A percentile compares a stretch with the other conserved stretches of the same genome.
phyloP scores from a whole-genome alignment of 2,113 vertebrate species.

The Rhabdomys dilectus region DNA sequence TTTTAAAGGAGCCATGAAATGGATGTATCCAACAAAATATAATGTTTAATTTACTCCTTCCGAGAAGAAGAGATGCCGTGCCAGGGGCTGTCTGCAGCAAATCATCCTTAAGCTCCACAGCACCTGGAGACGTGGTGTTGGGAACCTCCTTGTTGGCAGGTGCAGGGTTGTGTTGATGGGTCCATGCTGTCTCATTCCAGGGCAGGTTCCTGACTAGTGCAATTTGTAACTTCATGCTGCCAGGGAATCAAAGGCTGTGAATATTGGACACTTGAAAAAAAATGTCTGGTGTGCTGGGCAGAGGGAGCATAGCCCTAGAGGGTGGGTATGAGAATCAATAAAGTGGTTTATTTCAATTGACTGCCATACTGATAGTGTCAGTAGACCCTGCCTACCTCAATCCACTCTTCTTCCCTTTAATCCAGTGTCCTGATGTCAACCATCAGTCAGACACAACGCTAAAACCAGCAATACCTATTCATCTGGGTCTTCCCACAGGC shows the following conservation, averaged over 20 bases:
- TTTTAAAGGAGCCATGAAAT: conserved; percentile 29
- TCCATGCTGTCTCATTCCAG: not conserved
- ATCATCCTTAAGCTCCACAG: not conserved
- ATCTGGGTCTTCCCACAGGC: not conserved
- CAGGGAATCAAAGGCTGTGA: not conserved
- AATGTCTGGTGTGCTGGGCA: not conserved
- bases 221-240: not conserved
- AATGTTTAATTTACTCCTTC: conserved; percentile 44
- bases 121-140: not conserved
- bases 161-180: not conserved
- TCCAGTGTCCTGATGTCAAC: not conserved
- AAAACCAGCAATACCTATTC: too few species aligned
- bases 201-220: not conserved
- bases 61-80: not conserved
- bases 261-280: not conserved
- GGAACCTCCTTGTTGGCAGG: not conserved
- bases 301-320: not conserved
- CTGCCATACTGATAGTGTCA: not conserved
- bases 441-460: not conserved
- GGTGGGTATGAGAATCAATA: not conserved
- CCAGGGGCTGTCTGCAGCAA: not conserved
- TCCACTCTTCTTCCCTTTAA: not conserved
- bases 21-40: not conserved
- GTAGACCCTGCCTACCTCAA: fast-evolving
- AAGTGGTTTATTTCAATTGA: not conserved